A percentile compares a stretch with the other conserved stretches of the same genome.
These are phyloP conservation scores for Elaphurus davidianus DNA, from an alignment of 2,113 vertebrate genomes.

Conservation along the genomic window DNA sequence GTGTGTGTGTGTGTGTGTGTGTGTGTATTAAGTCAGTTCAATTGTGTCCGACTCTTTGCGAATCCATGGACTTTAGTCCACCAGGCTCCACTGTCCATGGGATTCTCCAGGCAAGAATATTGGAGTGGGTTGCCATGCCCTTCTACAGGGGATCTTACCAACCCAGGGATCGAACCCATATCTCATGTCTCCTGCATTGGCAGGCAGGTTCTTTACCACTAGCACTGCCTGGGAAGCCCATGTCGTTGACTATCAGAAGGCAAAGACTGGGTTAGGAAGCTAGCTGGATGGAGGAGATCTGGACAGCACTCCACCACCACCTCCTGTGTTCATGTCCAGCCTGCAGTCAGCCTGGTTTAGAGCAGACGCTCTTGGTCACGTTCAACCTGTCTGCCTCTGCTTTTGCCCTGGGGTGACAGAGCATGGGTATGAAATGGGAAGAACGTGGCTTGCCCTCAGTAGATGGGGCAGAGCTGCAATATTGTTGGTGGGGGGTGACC, in stretches of 20 bases:
- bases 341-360: not conserved
- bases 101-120: not conserved
- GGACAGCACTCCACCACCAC: fast-evolving
- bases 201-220: not conserved
- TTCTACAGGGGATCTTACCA: not conserved
- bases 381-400: not conserved
- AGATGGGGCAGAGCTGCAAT: not conserved
- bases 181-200: not conserved
- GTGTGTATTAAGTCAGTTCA: not conserved
- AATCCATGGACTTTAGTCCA: not conserved
- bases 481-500: not conserved
- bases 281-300: not conserved
- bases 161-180: not conserved
- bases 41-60: not conserved
- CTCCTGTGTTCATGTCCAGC: not conserved
- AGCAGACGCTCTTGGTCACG: not conserved
- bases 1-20: not conserved
- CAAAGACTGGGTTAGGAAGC: not conserved
- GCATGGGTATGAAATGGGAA: not conserved
- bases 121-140: not conserved
- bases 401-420: not conserved
- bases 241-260: not conserved
- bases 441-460: not conserved
- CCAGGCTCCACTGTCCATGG: not conserved
- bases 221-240: not conserved